Percentiles rank a stretch among this genome's conserved stretches.
Conservation (phyloP, 1,140 invertebrate species). For the Trichonephila inaurata region DNA sequence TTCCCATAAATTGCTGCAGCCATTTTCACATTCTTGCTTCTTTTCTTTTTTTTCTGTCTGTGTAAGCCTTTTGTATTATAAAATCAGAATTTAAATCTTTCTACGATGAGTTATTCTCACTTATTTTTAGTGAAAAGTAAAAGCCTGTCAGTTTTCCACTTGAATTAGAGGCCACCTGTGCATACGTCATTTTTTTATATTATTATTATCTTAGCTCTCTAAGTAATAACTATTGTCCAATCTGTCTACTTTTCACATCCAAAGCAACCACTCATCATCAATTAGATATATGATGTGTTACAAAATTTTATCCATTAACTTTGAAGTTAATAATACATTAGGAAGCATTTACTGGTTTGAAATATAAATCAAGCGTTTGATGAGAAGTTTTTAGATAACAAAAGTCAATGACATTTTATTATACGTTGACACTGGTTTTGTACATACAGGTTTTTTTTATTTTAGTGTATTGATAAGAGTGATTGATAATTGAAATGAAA, state of each 20-base stretch:
- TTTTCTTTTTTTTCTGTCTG: neutral
- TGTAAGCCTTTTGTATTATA: neutral
- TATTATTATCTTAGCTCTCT: too few relatives aligned
- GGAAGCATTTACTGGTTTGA: neutral
- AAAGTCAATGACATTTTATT: neutral
- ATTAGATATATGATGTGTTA: neutral
- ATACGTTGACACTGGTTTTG: too few relatives aligned
- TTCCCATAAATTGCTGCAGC: neutral
- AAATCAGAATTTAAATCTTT: neutral
- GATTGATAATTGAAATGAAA: too few relatives aligned
- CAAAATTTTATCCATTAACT: neutral
- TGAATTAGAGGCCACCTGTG: neutral
- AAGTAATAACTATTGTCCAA: constrained; percentile 1
- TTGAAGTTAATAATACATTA: constrained; percentile 3
- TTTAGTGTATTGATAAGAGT: too few relatives aligned
- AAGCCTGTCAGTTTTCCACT: neutral
- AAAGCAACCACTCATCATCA: neutral
- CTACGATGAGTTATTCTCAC: neutral
- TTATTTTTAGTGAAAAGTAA: neutral
- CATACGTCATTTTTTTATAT: neutral
- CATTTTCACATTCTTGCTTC: neutral
- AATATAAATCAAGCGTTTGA: neutral
- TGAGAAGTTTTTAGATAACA: neutral
- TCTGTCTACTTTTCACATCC: neutral
- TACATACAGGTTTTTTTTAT: too few relatives aligned